These are phyloP conservation scores for Aurelia aurita DNA, from an alignment of 30 jellyfish, hydroid and myxozoan genomes.

Conservation along the genomic window DNA sequence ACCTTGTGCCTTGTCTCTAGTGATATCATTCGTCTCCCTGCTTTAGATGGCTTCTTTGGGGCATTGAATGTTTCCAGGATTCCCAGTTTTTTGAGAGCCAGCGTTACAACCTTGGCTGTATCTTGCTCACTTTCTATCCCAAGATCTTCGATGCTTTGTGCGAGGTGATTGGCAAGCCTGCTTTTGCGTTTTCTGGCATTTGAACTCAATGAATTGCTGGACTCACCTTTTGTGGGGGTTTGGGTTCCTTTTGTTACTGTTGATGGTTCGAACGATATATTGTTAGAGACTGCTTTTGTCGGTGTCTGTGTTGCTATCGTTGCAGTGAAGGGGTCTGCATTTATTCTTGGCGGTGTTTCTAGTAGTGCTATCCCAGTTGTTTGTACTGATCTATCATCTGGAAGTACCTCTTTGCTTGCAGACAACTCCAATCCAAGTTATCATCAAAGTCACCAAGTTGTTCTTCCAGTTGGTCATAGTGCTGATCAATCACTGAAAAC, in stretches of 20 bases:
- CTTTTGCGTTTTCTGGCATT: conserved; percentile 33
- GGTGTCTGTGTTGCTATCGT: conserved; percentile 41
- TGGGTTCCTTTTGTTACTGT: conserved; percentile 30
- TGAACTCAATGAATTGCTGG: conserved; percentile 13
- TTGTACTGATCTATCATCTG: conserved; percentile 7
- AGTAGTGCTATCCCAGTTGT: conserved; percentile 2
- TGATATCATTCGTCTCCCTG: conserved; percentile 53
- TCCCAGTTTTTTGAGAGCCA: conserved; percentile 35
- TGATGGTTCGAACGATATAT: conserved; percentile 3
- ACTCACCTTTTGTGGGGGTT: conserved; percentile 9
- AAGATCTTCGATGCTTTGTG: conserved; percentile 16
- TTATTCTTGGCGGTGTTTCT: conserved; percentile 26
- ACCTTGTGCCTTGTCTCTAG: conserved; percentile 47
- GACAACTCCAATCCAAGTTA: conserved; percentile 21
- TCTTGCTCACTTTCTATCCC: conserved; percentile 21
- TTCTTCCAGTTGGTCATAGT: conserved; percentile 10
- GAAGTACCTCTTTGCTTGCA: conserved; percentile 18
- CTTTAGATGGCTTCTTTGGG: conserved; percentile 61
- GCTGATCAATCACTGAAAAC: not conserved
- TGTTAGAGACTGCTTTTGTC: conserved; percentile 2
- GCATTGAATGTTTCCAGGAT: conserved; percentile 17
- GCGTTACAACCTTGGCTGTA: conserved; percentile 40
- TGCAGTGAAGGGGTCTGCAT: conserved; percentile 21
- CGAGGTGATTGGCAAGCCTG: conserved; percentile 41
- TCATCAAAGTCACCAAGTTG: not conserved